Base-by-base conservation (phyloP, 2,888 invertebrate species). In the Diarsia brunnea region DNA sequence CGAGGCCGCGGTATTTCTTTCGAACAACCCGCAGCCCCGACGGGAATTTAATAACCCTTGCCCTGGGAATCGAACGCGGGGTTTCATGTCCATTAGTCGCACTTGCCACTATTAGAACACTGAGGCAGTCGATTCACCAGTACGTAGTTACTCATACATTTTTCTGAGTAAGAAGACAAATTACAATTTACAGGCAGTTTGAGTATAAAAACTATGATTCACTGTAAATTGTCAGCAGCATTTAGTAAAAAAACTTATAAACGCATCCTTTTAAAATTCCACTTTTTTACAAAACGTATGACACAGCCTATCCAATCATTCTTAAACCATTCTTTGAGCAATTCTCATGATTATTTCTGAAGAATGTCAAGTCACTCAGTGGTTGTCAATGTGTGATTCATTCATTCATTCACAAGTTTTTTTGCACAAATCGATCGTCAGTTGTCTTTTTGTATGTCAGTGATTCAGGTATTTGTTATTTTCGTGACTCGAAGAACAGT, bases 301-400 rank as follows among this genome's bases (percentile, higher is more conserved):
- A 81, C 75, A 64, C 70, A 78, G 14, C 27, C 19, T 43, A 12
- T 4, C 27, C n/a, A 14, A 49, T 27, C 19, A 53, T 65, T 64
- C 10, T 24, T n/a, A 2, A 51, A 24, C 11, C 31, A 12, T 0
- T 0, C 58, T 38, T 38, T 7, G 10, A n/a, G 12, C 11, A 51
- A 27, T 47, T 60, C 60, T 21, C 8, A 31, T 24, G 19, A 31
- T 31, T 14, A 61, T 55, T 61, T 61, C 64, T 31, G 14, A 49
- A 69, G 61, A 71, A 69, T 79, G 21, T 65, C 65, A 69, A 74
- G 47, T 69, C 45, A 67, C n/a, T 70, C 63, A 71, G 19, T 21
- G 58, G 16, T n/a, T 66, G 66, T 63, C 81, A 69, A 75, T 61
- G 21, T 53, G 14, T 75, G 75, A 84, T 43, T 84, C 84, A 82